A percentile compares a stretch with the other conserved stretches of the same genome.
Evolutionary conservation across 1,140 invertebrate species (phyloP).

Genomic region (Drosophila pectinifera): DNA sequence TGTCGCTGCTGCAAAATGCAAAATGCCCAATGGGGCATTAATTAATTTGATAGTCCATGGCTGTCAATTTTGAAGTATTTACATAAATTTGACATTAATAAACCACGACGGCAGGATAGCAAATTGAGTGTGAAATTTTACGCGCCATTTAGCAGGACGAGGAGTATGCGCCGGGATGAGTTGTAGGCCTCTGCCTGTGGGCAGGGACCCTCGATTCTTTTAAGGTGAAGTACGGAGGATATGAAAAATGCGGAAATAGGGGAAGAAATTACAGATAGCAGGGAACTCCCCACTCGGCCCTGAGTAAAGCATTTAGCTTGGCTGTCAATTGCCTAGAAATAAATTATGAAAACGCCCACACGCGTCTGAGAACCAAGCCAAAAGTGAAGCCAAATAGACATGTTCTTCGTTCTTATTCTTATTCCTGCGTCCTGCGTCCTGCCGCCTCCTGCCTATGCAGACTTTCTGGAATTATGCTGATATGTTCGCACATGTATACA

Average conservation of each 20-base stretch:
- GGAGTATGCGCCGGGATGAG: constrained; percentile 7
- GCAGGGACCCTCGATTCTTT: constrained; percentile 26
- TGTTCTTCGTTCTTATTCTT: constrained; percentile 37
- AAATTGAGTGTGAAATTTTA: constrained; percentile 82
- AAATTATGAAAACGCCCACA: constrained; percentile 58
- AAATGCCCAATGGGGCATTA: constrained; percentile 39
- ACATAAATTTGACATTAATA: constrained; percentile 78
- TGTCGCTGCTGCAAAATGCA: constrained; percentile 3
- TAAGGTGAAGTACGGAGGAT: constrained; percentile 45
- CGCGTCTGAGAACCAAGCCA: constrained; percentile 29
- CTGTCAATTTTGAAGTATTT: constrained; percentile 56
- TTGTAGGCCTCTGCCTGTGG: not conserved
- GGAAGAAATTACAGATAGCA: constrained; percentile 11
- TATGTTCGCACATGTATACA: constrained; percentile 55
- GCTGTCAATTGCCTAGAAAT: constrained; percentile 68
- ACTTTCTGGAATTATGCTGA: constrained; percentile 53
- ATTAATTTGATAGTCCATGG: constrained; percentile 43
- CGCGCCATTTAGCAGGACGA: constrained; percentile 69
- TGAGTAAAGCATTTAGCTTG: constrained; percentile 58
- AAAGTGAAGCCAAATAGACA: constrained; percentile 66
- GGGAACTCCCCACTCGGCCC: constrained; percentile 1
- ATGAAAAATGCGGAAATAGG: not conserved
- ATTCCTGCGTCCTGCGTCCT: constrained; percentile 16
- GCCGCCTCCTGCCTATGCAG: constrained; percentile 19
- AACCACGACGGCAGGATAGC: constrained; percentile 47